Evolutionary conservation across 2,888 invertebrate species (phyloP), one percentile per base, ranked within the genome.

Genomic region (Lasioglossum figueresi): DNA sequence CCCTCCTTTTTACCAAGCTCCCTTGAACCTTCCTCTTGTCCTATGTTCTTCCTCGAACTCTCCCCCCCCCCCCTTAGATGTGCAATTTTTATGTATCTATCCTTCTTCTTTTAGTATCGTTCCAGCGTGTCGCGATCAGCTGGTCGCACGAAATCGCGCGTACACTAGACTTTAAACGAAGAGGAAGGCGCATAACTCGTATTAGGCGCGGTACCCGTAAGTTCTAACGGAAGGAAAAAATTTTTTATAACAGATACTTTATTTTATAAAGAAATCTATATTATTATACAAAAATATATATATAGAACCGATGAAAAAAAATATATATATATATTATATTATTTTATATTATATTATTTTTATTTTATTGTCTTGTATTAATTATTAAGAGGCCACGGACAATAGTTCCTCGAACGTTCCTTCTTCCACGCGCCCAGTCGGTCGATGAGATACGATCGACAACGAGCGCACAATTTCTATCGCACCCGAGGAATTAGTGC

Each of bases 181-280:
- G 27, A 48, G 40, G 70, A 86, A 80, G 83, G 76, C 82, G 72
- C 73, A 83, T 90, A 89, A 70, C 75, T 85, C 82, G 84, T 86
- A 79, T 80, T 91, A 86, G 75, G 48, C 84, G 74, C 52, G 10
- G 73, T 86, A 86, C 63, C 37, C 72, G 73, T 87, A 90, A 85
- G 85, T 82, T 90, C 88, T 75, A 85, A 75, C 78, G 79, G 86
- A 87, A 86, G 89, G 87, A 66, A 89, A 90, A 92, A 89, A 91
- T 3, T 90, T 92, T 92, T 92, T 93, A 93, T 93, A 90, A 93
- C 93, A 94, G 91, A 94, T 92, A 88, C 92, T 93, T 93, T 94
- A 94, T 94, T 94, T 94, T 94, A 93, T 94, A 92, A 91, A 93
- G 90, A 72, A 63, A 91, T 91, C 92, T 92, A 90, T 93, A 93